phyloP scores from a whole-genome alignment of 35 echinoderm and acorn worm genomes.

The Anneissia japonica region DNA sequence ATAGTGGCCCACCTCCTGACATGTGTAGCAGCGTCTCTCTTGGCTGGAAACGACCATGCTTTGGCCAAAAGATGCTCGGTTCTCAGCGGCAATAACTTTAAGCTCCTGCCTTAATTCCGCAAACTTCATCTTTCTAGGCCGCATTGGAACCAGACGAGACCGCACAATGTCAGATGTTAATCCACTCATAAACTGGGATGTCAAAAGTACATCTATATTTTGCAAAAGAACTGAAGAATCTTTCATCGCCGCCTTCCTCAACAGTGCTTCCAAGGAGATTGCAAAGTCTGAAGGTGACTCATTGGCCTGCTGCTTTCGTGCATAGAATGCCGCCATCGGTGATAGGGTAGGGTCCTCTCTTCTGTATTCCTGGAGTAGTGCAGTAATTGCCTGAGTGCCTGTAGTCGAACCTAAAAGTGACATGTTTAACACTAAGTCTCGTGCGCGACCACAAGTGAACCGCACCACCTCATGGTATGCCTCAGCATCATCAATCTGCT shows the following conservation, averaged over 20 bases:
- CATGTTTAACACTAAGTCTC: conserved; percentile 20
- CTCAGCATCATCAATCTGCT: neutral
- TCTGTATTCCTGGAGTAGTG: conserved; percentile 7
- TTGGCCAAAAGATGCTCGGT: neutral
- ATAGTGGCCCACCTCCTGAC: neutral
- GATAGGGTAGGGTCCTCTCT: neutral
- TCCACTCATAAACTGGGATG: conserved; percentile 12
- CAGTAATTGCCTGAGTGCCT: neutral
- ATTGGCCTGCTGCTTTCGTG: neutral
- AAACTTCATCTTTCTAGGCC: conserved; percentile 18
- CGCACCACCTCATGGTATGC: conserved; percentile 6
- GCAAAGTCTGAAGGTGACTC: neutral
- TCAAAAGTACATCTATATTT: neutral
- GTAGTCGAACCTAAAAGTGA: neutral
- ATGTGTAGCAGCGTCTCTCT: neutral
- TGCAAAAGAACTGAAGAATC: neutral
- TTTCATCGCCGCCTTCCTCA: neutral
- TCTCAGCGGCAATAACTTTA: neutral
- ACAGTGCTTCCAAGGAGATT: neutral
- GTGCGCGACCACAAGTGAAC: conserved; percentile 1
- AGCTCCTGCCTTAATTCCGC: conserved; percentile 12
- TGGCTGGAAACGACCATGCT: neutral
- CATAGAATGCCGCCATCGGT: conserved; percentile 30
- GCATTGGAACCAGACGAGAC: conserved; percentile 14
- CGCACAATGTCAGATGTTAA: neutral